Evolutionary conservation across 2,797 vertebrate genomes (phyloP).

Genomic region (Rhinichthys osculus): DNA sequence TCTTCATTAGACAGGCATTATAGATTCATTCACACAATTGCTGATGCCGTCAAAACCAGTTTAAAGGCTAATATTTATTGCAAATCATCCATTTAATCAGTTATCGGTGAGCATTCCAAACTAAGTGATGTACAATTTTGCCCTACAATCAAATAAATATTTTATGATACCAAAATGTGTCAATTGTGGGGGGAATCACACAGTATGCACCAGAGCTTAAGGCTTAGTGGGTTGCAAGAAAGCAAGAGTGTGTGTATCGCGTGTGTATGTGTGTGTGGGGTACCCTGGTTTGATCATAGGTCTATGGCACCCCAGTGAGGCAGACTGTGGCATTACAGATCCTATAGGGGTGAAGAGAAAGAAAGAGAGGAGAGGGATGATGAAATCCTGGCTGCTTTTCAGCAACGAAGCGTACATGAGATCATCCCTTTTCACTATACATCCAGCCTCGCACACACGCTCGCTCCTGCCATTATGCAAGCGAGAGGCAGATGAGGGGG

Average conservation of each 20-base stretch:
- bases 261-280: not conserved
- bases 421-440: slow-evolving; percentile 68
- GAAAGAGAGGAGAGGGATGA: slow-evolving; percentile 72
- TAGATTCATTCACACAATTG: not conserved
- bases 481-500: slow-evolving; percentile 62
- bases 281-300: slow-evolving; percentile 7
- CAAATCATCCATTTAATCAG: not conserved
- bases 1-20: not conserved
- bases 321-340: slow-evolving; percentile 61
- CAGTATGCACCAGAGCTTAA: slow-evolving; percentile 26
- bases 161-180: slow-evolving; percentile 23
- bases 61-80: not conserved
- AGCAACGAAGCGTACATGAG: slow-evolving; percentile 79
- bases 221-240: slow-evolving; percentile 26
- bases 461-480: slow-evolving; percentile 76
- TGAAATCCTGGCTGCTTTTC: slow-evolving; percentile 84
- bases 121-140: not conserved
- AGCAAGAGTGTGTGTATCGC: not conserved
- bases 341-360: slow-evolving; percentile 64
- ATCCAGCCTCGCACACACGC: slow-evolving; percentile 59
- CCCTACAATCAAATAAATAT: not conserved
- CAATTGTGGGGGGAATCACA: not conserved
- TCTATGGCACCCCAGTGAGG: slow-evolving; percentile 77
- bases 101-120: not conserved
- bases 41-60: not conserved